These are phyloP conservation scores for Cryptocephalus primarius DNA, from an alignment of 2,888 invertebrate genomes.

Conservation along the genomic window DNA sequence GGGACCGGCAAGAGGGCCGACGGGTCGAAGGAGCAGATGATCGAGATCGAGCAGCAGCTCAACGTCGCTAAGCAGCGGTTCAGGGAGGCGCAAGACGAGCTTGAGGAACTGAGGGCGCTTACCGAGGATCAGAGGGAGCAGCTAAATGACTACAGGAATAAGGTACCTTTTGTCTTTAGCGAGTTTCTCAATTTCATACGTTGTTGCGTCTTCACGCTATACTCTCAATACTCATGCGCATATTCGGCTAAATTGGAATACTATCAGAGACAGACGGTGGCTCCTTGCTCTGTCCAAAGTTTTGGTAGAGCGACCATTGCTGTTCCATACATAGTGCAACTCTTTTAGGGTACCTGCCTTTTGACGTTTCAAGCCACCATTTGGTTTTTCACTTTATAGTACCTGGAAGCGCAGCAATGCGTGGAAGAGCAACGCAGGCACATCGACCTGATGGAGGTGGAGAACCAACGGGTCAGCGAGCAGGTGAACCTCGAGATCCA, in stretches of 20 bases:
- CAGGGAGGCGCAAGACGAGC: slow-evolving; percentile 49
- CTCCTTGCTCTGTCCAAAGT: too few relatives aligned
- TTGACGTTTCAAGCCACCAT: not conserved
- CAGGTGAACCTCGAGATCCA: slow-evolving; percentile 62
- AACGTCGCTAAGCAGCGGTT: slow-evolving; percentile 43
- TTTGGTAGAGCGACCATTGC: too few relatives aligned
- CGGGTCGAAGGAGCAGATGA: slow-evolving; percentile 46
- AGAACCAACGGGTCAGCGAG: slow-evolving; percentile 57
- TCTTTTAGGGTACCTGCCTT: too few relatives aligned
- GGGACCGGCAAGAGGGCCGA: slow-evolving; percentile 21
- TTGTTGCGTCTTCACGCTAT: too few relatives aligned
- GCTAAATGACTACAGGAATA: slow-evolving; percentile 58
- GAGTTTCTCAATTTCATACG: too few relatives aligned
- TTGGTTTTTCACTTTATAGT: slow-evolving; percentile 27
- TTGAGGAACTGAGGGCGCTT: slow-evolving; percentile 44
- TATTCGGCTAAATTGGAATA: too few relatives aligned
- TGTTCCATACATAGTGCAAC: too few relatives aligned
- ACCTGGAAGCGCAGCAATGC: slow-evolving; percentile 54
- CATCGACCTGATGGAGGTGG: slow-evolving; percentile 61
- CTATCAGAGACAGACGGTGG: too few relatives aligned
- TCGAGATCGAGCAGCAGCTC: slow-evolving; percentile 49
- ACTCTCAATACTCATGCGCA: too few relatives aligned
- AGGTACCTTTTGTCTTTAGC: slow-evolving; percentile 33
- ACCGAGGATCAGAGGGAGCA: slow-evolving; percentile 57
- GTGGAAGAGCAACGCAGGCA: slow-evolving; percentile 61